Evolutionary conservation across 1,140 invertebrate species (phyloP), one percentile per base, ranked within the genome.

Genomic region (Nomia melanderi): DNA sequence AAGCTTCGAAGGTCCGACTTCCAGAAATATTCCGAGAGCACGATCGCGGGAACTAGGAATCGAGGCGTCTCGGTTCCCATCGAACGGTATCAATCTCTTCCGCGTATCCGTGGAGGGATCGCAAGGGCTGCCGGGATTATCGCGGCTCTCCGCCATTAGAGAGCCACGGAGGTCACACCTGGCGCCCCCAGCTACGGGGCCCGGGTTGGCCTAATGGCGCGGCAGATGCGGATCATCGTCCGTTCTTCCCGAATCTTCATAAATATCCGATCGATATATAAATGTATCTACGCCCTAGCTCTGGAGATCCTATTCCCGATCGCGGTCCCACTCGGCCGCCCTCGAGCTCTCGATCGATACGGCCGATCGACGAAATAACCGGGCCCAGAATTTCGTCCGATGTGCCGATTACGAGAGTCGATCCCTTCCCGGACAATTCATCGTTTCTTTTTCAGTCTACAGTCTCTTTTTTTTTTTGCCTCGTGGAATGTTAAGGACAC

Each of bases 201-300:
- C 57, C 47, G 67, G 78, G 73, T 67, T 81, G 81, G 74, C 78
- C 84, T 88, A 86, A 87, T 86, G 85, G 80, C 77, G 73, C 79
- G 83, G 86, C 89, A 91, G 90, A 90, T 91, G 90, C 84, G 86
- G 78, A 90, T 90, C 87, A 87, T 85, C 85, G 77, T 78, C 79
- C 88, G 81, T 82, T 89, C 88, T 85, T 88, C 82, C 86, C 87
- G 73, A 91, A 90, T 91, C 89, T 90, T 90, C 86, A 90, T 90
- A 89, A 90, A 90, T 89, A 88, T 89, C 88, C 86, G 70, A 79
- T 79, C 77, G 77, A 79, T 84, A 71, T 72, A 65, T 72, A 50
- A 44, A 75, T 59, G 53, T 66, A 56, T 27, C 64, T 67, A 82
- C 80, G 57, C n/a, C 56, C n/a, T 4, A 14, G 29, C n/a, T 57